These are phyloP conservation scores for Epizoanthus illoricatus DNA, from an alignment of 92 coral and sea anemone genomes.

Conservation along the genomic window DNA sequence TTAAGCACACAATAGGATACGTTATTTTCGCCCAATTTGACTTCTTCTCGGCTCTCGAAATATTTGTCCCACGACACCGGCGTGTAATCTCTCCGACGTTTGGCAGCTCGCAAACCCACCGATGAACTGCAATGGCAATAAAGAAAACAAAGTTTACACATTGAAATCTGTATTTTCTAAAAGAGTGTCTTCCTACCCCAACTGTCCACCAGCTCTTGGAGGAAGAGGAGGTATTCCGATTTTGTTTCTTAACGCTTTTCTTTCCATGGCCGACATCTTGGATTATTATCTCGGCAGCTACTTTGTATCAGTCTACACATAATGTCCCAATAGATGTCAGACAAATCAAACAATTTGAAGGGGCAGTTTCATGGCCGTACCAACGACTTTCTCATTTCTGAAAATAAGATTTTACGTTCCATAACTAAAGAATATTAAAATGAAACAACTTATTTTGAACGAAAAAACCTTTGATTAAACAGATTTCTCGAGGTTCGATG, in stretches of 20 bases:
- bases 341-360: too few relatives aligned
- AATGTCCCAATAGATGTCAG: not conserved
- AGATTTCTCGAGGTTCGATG: too few relatives aligned
- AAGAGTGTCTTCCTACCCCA: slow-evolving; percentile 41
- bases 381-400: too few relatives aligned
- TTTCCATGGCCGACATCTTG: slow-evolving; percentile 83
- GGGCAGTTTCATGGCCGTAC: too few relatives aligned
- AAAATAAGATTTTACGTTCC: too few relatives aligned
- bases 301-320: slow-evolving; percentile 18
- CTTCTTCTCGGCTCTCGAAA: slow-evolving; percentile 75
- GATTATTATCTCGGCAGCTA: slow-evolving; percentile 16
- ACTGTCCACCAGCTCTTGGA: slow-evolving; percentile 49
- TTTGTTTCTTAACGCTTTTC: slow-evolving; percentile 72
- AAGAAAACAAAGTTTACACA: slow-evolving; percentile 10
- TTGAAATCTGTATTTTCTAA: not conserved
- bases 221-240: slow-evolving; percentile 80
- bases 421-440: too few relatives aligned
- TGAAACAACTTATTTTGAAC: too few relatives aligned
- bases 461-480: too few relatives aligned
- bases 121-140: slow-evolving; percentile 1
- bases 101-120: slow-evolving; percentile 42
- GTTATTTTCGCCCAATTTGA: slow-evolving; percentile 64
- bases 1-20: slow-evolving; percentile 64
- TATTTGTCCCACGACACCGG: slow-evolving; percentile 87
- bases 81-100: slow-evolving; percentile 75